phyloP scores from a whole-genome alignment of 1,140 invertebrate species.

The Ceratina australensis region DNA sequence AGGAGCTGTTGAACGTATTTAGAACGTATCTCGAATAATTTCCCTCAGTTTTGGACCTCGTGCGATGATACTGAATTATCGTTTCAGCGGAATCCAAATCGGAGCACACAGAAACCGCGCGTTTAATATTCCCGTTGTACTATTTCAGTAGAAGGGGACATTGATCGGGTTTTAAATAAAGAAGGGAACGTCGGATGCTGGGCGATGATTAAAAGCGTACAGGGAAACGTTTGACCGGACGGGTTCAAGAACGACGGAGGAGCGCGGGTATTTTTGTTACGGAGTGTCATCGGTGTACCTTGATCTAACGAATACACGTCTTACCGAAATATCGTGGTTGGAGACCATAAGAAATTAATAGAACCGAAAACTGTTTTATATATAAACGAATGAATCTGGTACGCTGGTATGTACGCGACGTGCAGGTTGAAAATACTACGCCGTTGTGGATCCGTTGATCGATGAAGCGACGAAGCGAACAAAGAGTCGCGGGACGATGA shows the following conservation, averaged over 20 bases:
- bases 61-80: too few relatives aligned
- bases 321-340: too few relatives aligned
- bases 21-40: too few relatives aligned
- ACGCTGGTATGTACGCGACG: not conserved
- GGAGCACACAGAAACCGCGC: not conserved
- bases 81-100: not conserved
- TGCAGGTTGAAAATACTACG: not conserved
- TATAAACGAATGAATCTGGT: too few relatives aligned
- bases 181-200: slow-evolving; percentile 5
- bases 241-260: slow-evolving; percentile 14
- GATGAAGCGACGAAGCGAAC: slow-evolving; percentile 21
- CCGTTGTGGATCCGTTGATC: slow-evolving; percentile 26
- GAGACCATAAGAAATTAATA: not conserved
- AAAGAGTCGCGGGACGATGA: not conserved
- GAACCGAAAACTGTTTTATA: too few relatives aligned
- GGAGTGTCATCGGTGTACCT: too few relatives aligned
- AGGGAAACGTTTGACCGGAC: not conserved
- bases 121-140: not conserved
- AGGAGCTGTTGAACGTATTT: too few relatives aligned
- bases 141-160: not conserved
- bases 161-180: slow-evolving; percentile 14
- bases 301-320: too few relatives aligned
- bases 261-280: not conserved
- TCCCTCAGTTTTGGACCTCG: too few relatives aligned
- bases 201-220: slow-evolving; percentile 3